Percentiles rank a stretch among this genome's conserved stretches.
Conservation (phyloP, 2,113 vertebrate species). For the Pao palembangensis region DNA sequence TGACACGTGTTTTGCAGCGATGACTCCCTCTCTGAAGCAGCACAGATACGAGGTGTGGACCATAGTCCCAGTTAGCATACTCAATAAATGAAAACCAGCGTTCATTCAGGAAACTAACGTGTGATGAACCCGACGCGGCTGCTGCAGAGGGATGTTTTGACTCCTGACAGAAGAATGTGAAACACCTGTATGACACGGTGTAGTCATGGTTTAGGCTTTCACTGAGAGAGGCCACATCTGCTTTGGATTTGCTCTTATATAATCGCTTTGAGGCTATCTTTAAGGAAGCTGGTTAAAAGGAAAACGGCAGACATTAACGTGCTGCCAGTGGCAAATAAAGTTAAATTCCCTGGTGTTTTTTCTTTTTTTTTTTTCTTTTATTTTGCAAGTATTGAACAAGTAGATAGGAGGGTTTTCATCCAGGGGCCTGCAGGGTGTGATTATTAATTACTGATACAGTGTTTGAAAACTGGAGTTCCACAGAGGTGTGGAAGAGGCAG, state of each 20-base stretch:
- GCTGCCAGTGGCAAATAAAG: too few species aligned
- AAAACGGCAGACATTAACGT: too few species aligned
- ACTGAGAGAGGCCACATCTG: conserved; percentile 46
- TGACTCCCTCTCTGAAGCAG: background rate
- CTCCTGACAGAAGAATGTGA: conserved; percentile 27
- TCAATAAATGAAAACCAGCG: conserved; percentile 29
- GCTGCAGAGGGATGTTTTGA: conserved; percentile 14
- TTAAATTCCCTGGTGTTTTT: too few species aligned
- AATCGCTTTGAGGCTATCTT: conserved; percentile 55
- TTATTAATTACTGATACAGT: conserved; percentile 70
- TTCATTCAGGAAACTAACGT: conserved; percentile 11
- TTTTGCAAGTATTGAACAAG: conserved; percentile 1
- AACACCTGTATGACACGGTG: conserved; percentile 41
- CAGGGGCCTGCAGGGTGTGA: conserved; percentile 57
- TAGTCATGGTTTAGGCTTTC: conserved; percentile 50
- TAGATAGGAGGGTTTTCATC: conserved; percentile 38
- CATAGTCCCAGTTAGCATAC: background rate
- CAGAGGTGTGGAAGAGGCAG: conserved; percentile 57
- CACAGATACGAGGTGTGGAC: background rate
- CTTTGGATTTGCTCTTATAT: conserved; percentile 62
- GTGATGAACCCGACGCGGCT: conserved; percentile 15
- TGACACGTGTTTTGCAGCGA: conserved; percentile 25
- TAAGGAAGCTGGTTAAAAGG: conserved; percentile 25
- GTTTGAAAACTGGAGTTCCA: conserved; percentile 55
- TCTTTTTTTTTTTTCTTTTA: too few species aligned